Evolutionary conservation across 1,140 invertebrate species (phyloP).

Genomic region (Steinernema feltiae): DNA sequence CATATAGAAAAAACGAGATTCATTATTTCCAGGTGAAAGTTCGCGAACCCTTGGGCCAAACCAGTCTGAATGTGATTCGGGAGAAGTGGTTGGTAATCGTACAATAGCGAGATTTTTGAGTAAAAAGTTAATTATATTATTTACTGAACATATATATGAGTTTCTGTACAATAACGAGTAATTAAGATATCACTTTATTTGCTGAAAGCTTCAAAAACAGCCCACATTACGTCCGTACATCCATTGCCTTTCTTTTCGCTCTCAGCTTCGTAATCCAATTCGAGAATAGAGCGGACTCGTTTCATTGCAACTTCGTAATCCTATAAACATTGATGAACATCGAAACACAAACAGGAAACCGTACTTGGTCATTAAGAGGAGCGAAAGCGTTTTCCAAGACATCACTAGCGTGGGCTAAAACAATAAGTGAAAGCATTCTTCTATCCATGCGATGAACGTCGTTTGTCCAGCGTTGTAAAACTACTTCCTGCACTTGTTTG

Average conservation of each 20-base stretch:
- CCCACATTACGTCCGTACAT: constrained; percentile 82
- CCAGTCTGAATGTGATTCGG: constrained; percentile 79
- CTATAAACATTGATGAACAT: constrained; percentile 68
- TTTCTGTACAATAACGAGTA: neutral
- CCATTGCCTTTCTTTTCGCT: constrained; percentile 44
- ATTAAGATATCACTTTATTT: constrained; percentile 66
- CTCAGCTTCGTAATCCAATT: constrained; percentile 80
- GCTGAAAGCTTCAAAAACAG: constrained; percentile 92
- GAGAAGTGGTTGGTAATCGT: constrained; percentile 80
- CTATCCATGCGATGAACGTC: constrained; percentile 95
- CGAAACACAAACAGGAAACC: neutral
- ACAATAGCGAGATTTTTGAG: neutral
- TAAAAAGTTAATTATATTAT: neutral
- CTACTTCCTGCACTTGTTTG: constrained; percentile 86
- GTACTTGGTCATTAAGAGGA: constrained; percentile 67
- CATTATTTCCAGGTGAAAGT: constrained; percentile 66
- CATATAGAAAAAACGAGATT: too few species aligned
- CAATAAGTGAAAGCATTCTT: constrained; percentile 80
- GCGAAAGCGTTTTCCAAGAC: constrained; percentile 99
- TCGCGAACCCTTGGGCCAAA: constrained; percentile 79
- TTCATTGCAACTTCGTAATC: constrained; percentile 98
- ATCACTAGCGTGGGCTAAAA: constrained; percentile 92
- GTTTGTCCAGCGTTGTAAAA: constrained; percentile 89
- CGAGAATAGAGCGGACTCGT: constrained; percentile 84
- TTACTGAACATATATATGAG: neutral